Base-by-base conservation (phyloP, 2,113 vertebrate genomes). In the Barnardius zonarius region DNA sequence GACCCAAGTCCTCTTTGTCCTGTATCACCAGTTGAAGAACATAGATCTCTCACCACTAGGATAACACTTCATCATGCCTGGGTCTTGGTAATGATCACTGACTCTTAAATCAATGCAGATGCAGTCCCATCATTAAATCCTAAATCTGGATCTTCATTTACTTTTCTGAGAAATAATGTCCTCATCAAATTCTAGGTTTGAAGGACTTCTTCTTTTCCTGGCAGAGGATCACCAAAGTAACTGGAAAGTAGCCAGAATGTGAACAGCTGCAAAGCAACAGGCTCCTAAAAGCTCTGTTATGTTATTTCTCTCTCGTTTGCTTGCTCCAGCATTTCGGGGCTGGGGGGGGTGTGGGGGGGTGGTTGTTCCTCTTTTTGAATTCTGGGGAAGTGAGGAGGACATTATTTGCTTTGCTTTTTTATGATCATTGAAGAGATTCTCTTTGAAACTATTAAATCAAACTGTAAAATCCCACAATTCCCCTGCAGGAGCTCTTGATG, bases 251-350 rank as follows among this genome's bases (percentile, higher is more conserved):
- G 75, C 79, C 85, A 93, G 81, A 92, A 57, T 76, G 66, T 37
- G 59, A 97, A 90, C 70, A 96, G 84, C 94, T 96, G 92, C 46
- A 59, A 83, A 92, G 62, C 72, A 93, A 73, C 68, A 81, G 41
- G 69, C 15, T 88, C 86, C 69, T 67, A 63, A 90, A 87, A 86
- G 43, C 57, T 83, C n/a, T 66, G 22, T 85, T 78, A 54, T 41
- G 57, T 66, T 37, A 51, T 51, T 89, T 95, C 76, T 80, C 48
- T 48, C 35, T 54, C 4, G 0, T 78, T 88, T 77, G n/a, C 28
- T 62, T 49, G 30, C 16, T 66, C 51, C 55, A 77, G 72, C 16
- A 63, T 92, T 92, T 93, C 51, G 14, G 41, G 41, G 39, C 39
- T 10, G 35, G 35, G 35, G 37, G 37, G 37, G 37, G 37, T 39